A percentile compares a stretch with the other conserved stretches of the same genome.
Evolutionary conservation across 2,888 invertebrate species (phyloP).

Genomic region (Drosophila anomalata): DNA sequence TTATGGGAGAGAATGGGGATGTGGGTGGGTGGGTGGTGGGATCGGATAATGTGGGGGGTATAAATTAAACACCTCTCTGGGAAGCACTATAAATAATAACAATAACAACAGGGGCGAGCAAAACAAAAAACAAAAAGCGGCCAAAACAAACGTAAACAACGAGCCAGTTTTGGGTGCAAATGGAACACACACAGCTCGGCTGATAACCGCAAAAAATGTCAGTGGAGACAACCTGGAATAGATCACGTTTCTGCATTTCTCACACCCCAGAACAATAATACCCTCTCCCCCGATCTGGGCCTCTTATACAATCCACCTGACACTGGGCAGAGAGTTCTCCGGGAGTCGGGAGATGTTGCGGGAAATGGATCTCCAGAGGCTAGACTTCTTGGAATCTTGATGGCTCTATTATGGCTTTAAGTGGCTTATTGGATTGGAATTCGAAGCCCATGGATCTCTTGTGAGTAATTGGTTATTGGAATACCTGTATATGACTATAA

Average conservation of each 20-base stretch:
- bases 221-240: slow-evolving; percentile 56
- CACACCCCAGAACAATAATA: slow-evolving; percentile 9
- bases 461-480: too few relatives aligned
- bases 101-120: slow-evolving; percentile 22
- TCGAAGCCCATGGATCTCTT: too few relatives aligned
- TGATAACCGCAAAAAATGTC: slow-evolving; percentile 64
- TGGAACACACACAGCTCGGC: slow-evolving; percentile 42
- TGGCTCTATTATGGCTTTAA: too few relatives aligned
- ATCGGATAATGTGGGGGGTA: slow-evolving; percentile 19
- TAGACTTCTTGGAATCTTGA: neutral
- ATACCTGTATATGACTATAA: too few relatives aligned
- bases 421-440: too few relatives aligned
- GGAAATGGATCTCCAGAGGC: neutral
- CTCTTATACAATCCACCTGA: neutral
- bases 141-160: slow-evolving; percentile 47
- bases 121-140: slow-evolving; percentile 39
- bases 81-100: slow-evolving; percentile 44
- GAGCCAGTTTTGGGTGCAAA: slow-evolving; percentile 30
- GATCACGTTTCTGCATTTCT: slow-evolving; percentile 77
- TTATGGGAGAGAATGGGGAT: neutral
- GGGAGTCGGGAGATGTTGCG: neutral
- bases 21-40: neutral
- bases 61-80: slow-evolving; percentile 45
- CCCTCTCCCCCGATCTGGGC: neutral
- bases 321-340: neutral